A percentile compares a stretch with the other conserved stretches of the same genome.
phyloP scores from a whole-genome alignment of 1,140 invertebrate species.

The Drosophila willistoni region DNA sequence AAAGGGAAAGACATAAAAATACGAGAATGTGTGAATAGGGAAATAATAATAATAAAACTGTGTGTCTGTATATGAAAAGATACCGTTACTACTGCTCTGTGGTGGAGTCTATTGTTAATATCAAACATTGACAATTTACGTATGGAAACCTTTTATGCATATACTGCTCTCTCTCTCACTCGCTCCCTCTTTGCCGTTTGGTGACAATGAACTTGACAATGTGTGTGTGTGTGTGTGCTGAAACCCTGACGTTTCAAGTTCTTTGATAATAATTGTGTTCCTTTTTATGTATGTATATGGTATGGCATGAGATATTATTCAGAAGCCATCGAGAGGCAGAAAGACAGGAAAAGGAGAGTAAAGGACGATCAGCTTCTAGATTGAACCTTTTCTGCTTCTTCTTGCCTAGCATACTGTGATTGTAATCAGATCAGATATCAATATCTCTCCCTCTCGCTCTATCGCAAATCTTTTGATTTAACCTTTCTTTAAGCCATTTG shows the following conservation, averaged over 20 bases:
- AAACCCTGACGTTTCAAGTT: neutral
- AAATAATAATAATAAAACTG: conserved; percentile 12
- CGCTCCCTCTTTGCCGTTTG: neutral
- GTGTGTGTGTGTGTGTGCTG: neutral
- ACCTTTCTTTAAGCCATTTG: conserved; percentile 1
- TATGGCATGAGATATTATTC: too few species aligned
- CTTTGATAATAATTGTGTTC: neutral
- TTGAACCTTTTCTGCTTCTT: too few species aligned
- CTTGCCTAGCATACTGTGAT: too few species aligned
- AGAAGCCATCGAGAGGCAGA: too few species aligned
- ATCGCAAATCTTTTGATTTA: neutral
- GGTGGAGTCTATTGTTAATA: neutral
- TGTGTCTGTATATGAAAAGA: neutral
- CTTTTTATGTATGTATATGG: too few species aligned
- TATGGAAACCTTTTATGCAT: neutral
- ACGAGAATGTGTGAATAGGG: conserved; percentile 11
- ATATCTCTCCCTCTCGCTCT: too few species aligned
- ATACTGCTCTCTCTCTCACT: neutral
- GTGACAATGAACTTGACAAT: conserved; percentile 6
- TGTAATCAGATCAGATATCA: too few species aligned
- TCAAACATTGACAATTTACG: neutral
- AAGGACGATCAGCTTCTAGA: too few species aligned
- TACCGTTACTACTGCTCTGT: neutral
- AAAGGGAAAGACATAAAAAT: conserved; percentile 1
- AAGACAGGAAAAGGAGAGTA: too few species aligned